Conservation (phyloP, 2,888 invertebrate species). For the Sepiola atlantica region DNA sequence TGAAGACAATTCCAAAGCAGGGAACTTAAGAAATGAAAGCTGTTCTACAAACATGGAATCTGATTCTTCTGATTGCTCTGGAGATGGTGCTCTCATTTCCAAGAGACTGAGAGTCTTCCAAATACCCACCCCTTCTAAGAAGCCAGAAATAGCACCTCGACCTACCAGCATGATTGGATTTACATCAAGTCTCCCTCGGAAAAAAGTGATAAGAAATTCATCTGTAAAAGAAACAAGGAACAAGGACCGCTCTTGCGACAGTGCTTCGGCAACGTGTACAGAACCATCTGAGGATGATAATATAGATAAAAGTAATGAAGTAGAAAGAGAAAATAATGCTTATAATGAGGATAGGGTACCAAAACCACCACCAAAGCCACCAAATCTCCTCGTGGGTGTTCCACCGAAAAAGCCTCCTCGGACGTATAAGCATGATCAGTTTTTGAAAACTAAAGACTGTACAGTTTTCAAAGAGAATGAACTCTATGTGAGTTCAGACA, state of each 20-base stretch:
- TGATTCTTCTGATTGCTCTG: not conserved
- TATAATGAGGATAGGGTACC: not conserved
- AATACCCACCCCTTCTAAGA: conserved; percentile 37
- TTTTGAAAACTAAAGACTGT: conserved; percentile 57
- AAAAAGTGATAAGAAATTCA: conserved; percentile 24
- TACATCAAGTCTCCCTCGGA: not conserved
- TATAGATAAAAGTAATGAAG: not conserved
- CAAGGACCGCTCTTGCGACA: not conserved
- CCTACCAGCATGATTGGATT: conserved; percentile 54
- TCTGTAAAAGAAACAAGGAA: conserved; percentile 32
- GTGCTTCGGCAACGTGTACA: conserved; percentile 41
- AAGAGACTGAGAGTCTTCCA: conserved; percentile 48
- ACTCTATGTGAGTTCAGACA: not conserved
- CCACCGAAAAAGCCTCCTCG: conserved; percentile 53
- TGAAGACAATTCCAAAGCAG: conserved; percentile 19
- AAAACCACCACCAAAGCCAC: not conserved
- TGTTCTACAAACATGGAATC: not conserved
- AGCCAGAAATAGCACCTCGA: conserved; percentile 58
- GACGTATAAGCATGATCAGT: conserved; percentile 67
- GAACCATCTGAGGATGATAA: not conserved
- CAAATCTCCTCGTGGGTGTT: not conserved
- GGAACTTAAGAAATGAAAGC: not conserved
- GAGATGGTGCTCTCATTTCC: conserved; percentile 8
- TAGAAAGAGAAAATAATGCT: conserved; percentile 25
- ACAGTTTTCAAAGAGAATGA: conserved; percentile 40